Evolutionary conservation across 2,113 vertebrate species (phyloP), one percentile per base, ranked within the genome.

Genomic region (Arizona elegans): DNA sequence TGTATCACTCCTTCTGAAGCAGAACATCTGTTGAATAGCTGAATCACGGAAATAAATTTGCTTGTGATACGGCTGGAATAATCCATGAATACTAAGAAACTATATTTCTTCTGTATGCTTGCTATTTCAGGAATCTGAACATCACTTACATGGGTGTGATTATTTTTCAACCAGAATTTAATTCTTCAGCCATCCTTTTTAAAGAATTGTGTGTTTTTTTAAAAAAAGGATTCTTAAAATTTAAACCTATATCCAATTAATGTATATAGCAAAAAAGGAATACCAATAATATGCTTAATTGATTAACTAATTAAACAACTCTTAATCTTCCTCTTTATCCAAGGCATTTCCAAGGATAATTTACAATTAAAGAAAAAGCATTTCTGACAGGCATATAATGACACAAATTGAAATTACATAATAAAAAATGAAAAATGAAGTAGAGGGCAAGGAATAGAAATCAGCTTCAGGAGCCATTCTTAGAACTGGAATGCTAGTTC

Each of bases 11-110:
- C 96, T 90, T 94, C 96, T 95, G 95, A 97, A 92, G 97, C 95
- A 97, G 92, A 95, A 93, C 95, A 95, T 96, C 94, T 97, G 96
- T 43, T 96, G 94, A 94, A 92, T 94, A 95, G 95, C 93, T 96
- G 96, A 97, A 94, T 97, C 96, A 96, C 53, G 9, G 70, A 95
- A 88, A 92, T 95, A 65, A 52, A 43, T 26, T 70, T 52, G 38
- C 23, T 90, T 65, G 24, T 90, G 43, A 29, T 13, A 65, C 1
- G 47, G 43, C 15, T 65, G 43, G 15, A 65, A 65, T 47, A 38
- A 19, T 23, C 33, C 43, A 47, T 47, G 12, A 38, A 81, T 26
- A 65, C 8, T 24, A 50, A 65, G 13, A 59, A 59, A 8, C 65
- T 13, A n/a, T 52, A 50, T 90, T 90, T 90, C 89, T 52, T 90